These are phyloP conservation scores for Artibeus jamaicensis DNA, from an alignment of 2,797 vertebrate genomes.

Conservation along the genomic window DNA sequence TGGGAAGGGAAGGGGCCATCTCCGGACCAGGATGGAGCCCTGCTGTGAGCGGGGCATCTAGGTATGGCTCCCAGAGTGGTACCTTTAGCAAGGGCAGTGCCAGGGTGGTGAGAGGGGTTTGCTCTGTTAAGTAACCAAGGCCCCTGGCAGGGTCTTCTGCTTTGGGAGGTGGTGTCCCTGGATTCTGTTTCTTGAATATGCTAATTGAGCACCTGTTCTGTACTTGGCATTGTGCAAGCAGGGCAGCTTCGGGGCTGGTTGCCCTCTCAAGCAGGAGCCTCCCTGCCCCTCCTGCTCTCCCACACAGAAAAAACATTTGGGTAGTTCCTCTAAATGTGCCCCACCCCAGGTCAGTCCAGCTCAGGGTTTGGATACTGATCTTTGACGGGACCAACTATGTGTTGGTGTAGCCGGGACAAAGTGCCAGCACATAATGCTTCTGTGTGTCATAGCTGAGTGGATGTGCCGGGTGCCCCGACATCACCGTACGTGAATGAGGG, in stretches of 20 bases:
- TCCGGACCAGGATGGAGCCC: neutral
- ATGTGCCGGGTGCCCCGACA: neutral
- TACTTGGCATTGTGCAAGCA: neutral
- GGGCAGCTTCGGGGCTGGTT: neutral
- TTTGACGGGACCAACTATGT: neutral
- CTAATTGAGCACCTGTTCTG: neutral
- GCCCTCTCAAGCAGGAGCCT: neutral
- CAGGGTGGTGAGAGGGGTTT: neutral
- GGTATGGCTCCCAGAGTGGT: neutral
- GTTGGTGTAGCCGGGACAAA: neutral
- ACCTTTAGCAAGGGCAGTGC: neutral
- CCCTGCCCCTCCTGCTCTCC: neutral
- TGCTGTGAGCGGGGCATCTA: neutral
- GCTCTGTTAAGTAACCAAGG: neutral
- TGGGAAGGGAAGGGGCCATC: neutral
- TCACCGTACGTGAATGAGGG: neutral
- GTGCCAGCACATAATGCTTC: neutral
- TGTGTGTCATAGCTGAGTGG: neutral
- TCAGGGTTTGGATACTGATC: neutral
- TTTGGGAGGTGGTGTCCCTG: neutral
- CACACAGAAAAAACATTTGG: neutral
- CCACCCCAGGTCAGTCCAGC: neutral
- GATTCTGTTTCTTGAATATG: neutral
- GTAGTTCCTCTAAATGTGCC: neutral
- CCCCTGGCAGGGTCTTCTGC: neutral